These are phyloP conservation scores for Donacobius atricapilla DNA, from an alignment of 2,113 vertebrate species.

Conservation along the genomic window DNA sequence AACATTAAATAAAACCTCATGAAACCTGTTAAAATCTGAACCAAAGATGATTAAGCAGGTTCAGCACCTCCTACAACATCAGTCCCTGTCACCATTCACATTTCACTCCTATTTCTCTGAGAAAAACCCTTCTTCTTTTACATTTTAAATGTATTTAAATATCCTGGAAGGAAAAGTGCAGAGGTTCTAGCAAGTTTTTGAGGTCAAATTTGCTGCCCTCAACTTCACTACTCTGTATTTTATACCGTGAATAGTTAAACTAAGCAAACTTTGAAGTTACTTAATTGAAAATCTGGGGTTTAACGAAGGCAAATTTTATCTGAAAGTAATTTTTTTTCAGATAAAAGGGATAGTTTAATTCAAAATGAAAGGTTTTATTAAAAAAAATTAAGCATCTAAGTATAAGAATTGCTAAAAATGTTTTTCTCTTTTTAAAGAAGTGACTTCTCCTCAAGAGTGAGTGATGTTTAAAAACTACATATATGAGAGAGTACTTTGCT, in stretches of 20 bases:
- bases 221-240: not conserved
- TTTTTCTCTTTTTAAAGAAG: not conserved
- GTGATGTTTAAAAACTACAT: not conserved
- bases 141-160: not conserved
- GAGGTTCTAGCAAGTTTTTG: not conserved
- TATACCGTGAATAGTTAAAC: not conserved
- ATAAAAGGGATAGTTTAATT: not conserved
- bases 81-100: not conserved
- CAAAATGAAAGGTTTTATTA: not conserved
- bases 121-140: not conserved
- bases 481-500: not conserved
- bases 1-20: not conserved
- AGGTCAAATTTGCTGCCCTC: not conserved
- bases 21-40: not conserved
- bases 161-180: not conserved
- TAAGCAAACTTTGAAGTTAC: not conserved
- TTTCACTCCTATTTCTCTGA: constrained; percentile 1
- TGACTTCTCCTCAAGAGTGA: not conserved
- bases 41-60: constrained; percentile 14
- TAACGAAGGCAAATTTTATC: not conserved
- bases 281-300: not conserved
- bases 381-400: not conserved
- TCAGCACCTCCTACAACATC: constrained; percentile 39
- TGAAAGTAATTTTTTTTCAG: not conserved
- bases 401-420: not conserved